Evolutionary conservation across 2,797 vertebrate species (phyloP), one percentile per base, ranked within the genome.

Genomic region (Xerus rutilus): DNA sequence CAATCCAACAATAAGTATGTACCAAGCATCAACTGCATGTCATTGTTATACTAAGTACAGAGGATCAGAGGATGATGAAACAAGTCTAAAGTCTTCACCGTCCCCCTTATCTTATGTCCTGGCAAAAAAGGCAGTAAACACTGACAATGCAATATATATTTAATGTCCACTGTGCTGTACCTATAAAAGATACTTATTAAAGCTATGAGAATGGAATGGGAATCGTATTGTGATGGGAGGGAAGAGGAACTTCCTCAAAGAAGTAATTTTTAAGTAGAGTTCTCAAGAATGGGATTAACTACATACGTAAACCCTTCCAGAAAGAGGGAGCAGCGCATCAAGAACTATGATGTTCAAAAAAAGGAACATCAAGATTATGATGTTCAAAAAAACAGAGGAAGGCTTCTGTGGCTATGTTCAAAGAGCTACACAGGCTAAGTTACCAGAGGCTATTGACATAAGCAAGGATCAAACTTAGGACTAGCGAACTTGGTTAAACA

Each of bases 171-270:
- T 88, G 32, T 52, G 39, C 43, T 89, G 28, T 9, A 85, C 20
- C 39, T 85, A 54, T 92, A 67, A 64, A 21, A 89, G 25, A 35
- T 39, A 69, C 2, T 14, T 86, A n/a, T 2, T 73, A 49, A 18
- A 89, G 32, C 4, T 57, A 18, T 15, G 5, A 70, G n/a, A 23
- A 72, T 15, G 88, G 2, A 49, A 21, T 77, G 7, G 43, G 11
- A 95, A 23, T 52, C 28, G 21, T 43, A 23, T 21, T 73, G 21
- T 78, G 10, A 39, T 47, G 3, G 14, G 14, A 90, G 17, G 43
- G n/a, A 92, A 78, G 20, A 88, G 70, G 72, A 82, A 97, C 62
- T 49, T 89, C 43, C 54, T 89, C 20, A 45, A 85, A 64, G 4
- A 77, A 45, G 32, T 20, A 59, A 18, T 17, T 90, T 88, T 76